phyloP scores from a whole-genome alignment of 1,140 invertebrate genomes.

The Megalopta genalis region DNA sequence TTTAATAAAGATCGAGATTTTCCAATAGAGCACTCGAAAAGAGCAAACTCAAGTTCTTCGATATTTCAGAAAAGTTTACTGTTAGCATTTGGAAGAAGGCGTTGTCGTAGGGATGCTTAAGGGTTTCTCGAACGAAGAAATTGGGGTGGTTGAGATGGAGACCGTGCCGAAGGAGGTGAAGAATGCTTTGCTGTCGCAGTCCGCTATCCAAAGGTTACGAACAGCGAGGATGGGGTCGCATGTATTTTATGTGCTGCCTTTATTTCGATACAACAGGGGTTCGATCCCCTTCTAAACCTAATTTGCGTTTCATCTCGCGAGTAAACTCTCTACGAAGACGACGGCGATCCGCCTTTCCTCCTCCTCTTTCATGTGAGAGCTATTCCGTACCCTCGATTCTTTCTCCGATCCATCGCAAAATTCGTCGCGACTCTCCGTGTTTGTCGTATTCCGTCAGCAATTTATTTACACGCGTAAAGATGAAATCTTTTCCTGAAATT shows the following conservation, averaged over 20 bases:
- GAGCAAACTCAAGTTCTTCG: not conserved
- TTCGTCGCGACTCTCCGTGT: not conserved
- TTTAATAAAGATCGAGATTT: not conserved
- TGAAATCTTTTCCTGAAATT: not conserved
- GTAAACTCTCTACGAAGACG: constrained; percentile 71
- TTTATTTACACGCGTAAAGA: not conserved
- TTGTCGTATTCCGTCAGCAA: not conserved
- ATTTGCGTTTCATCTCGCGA: constrained; percentile 78
- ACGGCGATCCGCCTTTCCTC: constrained; percentile 35
- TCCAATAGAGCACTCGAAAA: not conserved
- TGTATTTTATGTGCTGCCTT: constrained; percentile 76
- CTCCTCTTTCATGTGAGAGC: constrained; percentile 1
- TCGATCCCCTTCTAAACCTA: constrained; percentile 76
- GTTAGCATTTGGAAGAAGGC: constrained; percentile 49
- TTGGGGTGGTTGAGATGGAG: constrained; percentile 3
- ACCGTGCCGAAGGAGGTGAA: constrained; percentile 3
- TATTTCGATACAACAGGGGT: constrained; percentile 76
- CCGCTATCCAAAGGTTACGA: constrained; percentile 46
- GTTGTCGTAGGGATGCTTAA: constrained; percentile 36
- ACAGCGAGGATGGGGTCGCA: constrained; percentile 50
- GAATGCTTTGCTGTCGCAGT: constrained; percentile 27
- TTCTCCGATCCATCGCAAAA: not conserved
- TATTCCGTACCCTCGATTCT: not conserved
- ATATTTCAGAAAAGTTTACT: constrained; percentile 2
- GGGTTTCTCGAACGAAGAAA: constrained; percentile 5